A percentile compares a stretch with the other conserved stretches of the same genome.
phyloP scores from a whole-genome alignment of 2,888 invertebrate species.

The Hypselothyrea guttata region DNA sequence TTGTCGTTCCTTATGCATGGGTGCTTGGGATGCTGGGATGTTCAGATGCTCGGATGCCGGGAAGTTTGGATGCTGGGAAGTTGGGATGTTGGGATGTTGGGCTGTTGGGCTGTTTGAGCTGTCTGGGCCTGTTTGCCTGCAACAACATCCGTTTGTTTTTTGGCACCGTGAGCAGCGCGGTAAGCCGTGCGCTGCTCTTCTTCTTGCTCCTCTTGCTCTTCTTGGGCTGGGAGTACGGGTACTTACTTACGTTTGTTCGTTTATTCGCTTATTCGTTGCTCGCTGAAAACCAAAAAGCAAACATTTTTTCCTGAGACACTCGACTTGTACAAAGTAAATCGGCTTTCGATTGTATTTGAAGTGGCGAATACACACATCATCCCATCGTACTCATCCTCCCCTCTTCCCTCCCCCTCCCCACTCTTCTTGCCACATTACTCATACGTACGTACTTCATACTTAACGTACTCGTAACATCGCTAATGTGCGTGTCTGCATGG shows the following conservation, averaged over 20 bases:
- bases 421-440: slow-evolving; percentile 28
- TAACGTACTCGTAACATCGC: slow-evolving; percentile 8
- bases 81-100: too few relatives aligned
- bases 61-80: too few relatives aligned
- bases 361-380: slow-evolving; percentile 31
- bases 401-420: slow-evolving; percentile 21
- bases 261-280: slow-evolving; percentile 9
- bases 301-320: slow-evolving; percentile 66
- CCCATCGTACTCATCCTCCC: slow-evolving; percentile 28
- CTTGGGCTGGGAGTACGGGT: too few relatives aligned
- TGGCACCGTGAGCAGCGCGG: slow-evolving; percentile 35
- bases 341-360: slow-evolving; percentile 73
- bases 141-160: slow-evolving; percentile 63
- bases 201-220: slow-evolving; percentile 9
- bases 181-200: slow-evolving; percentile 36
- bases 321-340: slow-evolving; percentile 70
- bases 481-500: slow-evolving; percentile 38
- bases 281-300: slow-evolving; percentile 62
- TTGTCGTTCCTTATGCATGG: slow-evolving; percentile 58
- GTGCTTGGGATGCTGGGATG: too few relatives aligned
- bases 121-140: slow-evolving; percentile 48
- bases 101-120: slow-evolving; percentile 23
- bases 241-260: slow-evolving; percentile 3
- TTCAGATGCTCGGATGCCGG: slow-evolving; percentile 15
- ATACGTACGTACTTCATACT: slow-evolving; percentile 18